These are phyloP conservation scores for Coccyzus lansbergi DNA, from an alignment of 2,797 vertebrate species.

Conservation along the genomic window DNA sequence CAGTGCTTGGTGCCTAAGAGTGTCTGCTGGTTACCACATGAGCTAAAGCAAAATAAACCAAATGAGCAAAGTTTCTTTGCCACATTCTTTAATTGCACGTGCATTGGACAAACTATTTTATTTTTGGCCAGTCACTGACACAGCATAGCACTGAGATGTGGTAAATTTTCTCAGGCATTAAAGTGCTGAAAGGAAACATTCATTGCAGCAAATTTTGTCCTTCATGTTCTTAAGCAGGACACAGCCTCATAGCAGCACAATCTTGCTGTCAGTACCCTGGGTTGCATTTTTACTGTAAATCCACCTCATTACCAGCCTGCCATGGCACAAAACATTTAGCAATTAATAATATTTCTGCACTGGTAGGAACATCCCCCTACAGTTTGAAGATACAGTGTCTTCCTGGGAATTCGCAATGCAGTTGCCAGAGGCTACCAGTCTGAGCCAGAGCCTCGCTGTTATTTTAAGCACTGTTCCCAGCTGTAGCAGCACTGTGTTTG, in stretches of 20 bases:
- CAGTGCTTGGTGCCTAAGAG: not conserved
- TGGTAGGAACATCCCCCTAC: not conserved
- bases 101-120: not conserved
- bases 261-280: not conserved
- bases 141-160: not conserved
- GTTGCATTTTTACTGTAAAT: not conserved
- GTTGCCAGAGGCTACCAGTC: slow-evolving; percentile 42
- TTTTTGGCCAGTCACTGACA: not conserved
- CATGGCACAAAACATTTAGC: not conserved
- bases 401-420: slow-evolving; percentile 16
- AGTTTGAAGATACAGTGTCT: slow-evolving; percentile 4
- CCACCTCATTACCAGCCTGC: not conserved
- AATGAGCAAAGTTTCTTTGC: not conserved
- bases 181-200: not conserved
- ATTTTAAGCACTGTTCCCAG: slow-evolving; percentile 57
- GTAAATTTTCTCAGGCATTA: not conserved
- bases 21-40: not conserved
- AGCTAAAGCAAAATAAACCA: not conserved
- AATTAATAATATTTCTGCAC: slow-evolving; percentile 17
- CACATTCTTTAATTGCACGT: too few species aligned
- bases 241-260: not conserved
- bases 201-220: slow-evolving; percentile 36
- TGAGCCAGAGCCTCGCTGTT: not conserved
- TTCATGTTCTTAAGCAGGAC: slow-evolving; percentile 29
- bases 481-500: not conserved